Percentiles rank a stretch among this genome's conserved stretches.
Conservation (phyloP, 2,888 invertebrate species). For the Plutella xylostella region DNA sequence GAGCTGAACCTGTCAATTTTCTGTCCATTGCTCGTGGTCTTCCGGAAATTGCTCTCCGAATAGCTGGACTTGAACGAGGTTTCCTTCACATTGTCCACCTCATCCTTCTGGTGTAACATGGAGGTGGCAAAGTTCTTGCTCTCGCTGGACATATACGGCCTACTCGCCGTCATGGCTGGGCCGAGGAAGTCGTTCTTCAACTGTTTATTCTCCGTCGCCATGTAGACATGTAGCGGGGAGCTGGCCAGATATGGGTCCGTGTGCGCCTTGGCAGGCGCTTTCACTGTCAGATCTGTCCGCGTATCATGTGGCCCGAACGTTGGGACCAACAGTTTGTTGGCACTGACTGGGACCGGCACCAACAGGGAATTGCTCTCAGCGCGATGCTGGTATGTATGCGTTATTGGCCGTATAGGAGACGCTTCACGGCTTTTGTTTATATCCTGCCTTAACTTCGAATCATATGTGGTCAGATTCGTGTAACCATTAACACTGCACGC, state of each 20-base stretch:
- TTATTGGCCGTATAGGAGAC: slow-evolving; percentile 75
- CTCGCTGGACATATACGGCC: slow-evolving; percentile 49
- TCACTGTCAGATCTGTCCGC: slow-evolving; percentile 52
- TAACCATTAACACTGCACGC: slow-evolving; percentile 94
- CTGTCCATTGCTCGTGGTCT: slow-evolving; percentile 46
- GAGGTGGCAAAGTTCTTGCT: slow-evolving; percentile 55
- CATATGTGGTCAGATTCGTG: slow-evolving; percentile 87
- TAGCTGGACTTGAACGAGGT: slow-evolving; percentile 59
- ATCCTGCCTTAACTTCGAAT: slow-evolving; percentile 82
- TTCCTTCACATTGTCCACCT: slow-evolving; percentile 54
- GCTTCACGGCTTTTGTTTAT: slow-evolving; percentile 79
- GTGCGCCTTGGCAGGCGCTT: slow-evolving; percentile 66
- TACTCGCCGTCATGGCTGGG: slow-evolving; percentile 51
- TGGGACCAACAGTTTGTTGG: slow-evolving; percentile 68
- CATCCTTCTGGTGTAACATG: slow-evolving; percentile 56
- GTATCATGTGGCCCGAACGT: slow-evolving; percentile 65
- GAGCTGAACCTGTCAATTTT: slow-evolving; percentile 39
- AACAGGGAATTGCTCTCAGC: slow-evolving; percentile 52
- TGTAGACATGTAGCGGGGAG: slow-evolving; percentile 52
- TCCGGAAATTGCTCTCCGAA: slow-evolving; percentile 60
- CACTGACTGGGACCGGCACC: slow-evolving; percentile 60
- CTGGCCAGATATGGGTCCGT: slow-evolving; percentile 55
- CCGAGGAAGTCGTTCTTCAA: slow-evolving; percentile 63
- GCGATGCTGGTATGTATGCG: slow-evolving; percentile 56
- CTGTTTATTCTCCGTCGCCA: slow-evolving; percentile 63